Evolutionary conservation across 2,797 vertebrate genomes (phyloP).

Genomic region (Trematomus bernacchii): DNA sequence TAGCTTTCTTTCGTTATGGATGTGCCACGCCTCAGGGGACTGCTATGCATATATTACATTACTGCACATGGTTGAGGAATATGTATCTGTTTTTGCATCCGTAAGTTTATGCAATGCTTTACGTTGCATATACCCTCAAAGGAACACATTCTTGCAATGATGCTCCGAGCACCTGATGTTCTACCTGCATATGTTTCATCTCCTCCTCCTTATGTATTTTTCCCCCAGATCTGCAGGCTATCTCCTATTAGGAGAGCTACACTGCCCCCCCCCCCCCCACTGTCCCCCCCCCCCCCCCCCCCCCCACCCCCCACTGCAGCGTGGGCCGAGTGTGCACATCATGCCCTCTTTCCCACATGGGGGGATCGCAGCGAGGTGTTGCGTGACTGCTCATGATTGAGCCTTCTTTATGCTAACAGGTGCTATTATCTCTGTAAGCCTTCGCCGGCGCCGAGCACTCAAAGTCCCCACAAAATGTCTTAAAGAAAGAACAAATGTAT

Average conservation of each 20-base stretch:
- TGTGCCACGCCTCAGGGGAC: conserved; percentile 48
- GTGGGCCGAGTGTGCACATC: conserved; percentile 43
- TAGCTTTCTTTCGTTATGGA: conserved; percentile 52
- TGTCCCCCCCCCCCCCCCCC: not conserved
- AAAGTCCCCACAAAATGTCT: conserved; percentile 26
- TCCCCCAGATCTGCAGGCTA: conserved; percentile 28
- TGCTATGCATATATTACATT: conserved; percentile 63
- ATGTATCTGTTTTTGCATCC: conserved; percentile 11
- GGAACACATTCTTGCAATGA: conserved; percentile 26
- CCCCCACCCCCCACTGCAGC: conserved; percentile 27
- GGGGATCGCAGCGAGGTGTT: conserved; percentile 50
- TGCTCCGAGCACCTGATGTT: conserved; percentile 28
- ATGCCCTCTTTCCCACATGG: conserved; percentile 47
- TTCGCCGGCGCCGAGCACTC: conserved; percentile 21
- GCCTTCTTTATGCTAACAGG: conserved; percentile 72
- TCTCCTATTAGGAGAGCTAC: conserved; percentile 48
- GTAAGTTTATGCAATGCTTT: conserved; percentile 13
- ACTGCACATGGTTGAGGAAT: conserved; percentile 39
- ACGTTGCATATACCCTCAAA: conserved; percentile 8
- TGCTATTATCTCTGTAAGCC: conserved; percentile 71
- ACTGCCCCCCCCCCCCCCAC: not conserved
- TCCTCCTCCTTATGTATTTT: conserved; percentile 16
- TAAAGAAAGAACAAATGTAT: conserved; percentile 70
- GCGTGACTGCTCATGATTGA: conserved; percentile 74
- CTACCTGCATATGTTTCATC: conserved; percentile 18